Conservation (phyloP, 2,888 invertebrate species). For the Ethmia dodecea region DNA sequence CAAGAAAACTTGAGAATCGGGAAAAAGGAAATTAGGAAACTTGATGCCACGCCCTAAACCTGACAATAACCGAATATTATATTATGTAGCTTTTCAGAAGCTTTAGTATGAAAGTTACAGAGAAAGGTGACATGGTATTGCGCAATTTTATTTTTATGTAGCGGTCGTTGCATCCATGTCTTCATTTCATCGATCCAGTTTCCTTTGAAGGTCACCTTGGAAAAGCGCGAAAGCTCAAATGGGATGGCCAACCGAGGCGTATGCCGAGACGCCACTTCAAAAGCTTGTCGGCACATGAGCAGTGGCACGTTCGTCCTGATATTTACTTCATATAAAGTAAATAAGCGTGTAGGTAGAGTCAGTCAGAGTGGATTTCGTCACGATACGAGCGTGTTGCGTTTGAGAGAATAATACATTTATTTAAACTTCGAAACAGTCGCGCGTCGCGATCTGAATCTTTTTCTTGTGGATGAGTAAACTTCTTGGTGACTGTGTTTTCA, state of each 20-base stretch:
- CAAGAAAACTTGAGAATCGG: too few species aligned
- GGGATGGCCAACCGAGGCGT: conserved; percentile 12
- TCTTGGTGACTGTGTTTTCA: not conserved
- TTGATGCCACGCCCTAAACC: too few species aligned
- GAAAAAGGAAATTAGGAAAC: too few species aligned
- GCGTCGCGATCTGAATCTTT: too few species aligned
- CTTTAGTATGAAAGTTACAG: too few species aligned
- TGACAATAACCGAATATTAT: too few species aligned
- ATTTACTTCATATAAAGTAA: conserved; percentile 5
- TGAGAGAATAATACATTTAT: not conserved
- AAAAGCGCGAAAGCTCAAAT: conserved; percentile 56
- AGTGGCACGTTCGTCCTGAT: conserved; percentile 28
- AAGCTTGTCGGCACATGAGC: conserved; percentile 29
- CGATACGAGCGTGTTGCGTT: conserved; percentile 19
- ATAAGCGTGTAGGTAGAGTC: conserved; percentile 13
- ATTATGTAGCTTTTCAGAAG: too few species aligned
- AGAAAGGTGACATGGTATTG: too few species aligned
- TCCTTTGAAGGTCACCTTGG: conserved; percentile 64
- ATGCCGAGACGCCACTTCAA: conserved; percentile 8
- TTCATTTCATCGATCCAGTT: conserved; percentile 35
- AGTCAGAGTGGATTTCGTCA: conserved; percentile 22
- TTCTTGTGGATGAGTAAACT: not conserved
- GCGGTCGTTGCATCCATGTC: too few species aligned
- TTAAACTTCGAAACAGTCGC: not conserved
- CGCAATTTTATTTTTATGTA: not conserved